Evolutionary conservation across 2,797 vertebrate genomes (phyloP).

Genomic region (Pangasius krempfi): DNA sequence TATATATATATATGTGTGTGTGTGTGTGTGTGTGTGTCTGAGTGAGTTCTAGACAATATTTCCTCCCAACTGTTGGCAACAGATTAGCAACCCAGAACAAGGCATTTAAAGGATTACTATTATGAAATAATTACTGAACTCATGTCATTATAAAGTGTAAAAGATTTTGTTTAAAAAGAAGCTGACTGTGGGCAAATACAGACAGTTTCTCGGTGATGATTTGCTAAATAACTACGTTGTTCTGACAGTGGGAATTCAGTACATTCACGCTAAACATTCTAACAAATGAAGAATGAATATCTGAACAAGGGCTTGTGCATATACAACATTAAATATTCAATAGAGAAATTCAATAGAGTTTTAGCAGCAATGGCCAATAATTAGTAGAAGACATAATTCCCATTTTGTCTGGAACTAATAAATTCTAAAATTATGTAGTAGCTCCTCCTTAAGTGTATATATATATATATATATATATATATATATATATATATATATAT

Average conservation of each 20-base stretch:
- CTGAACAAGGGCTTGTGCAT: neutral
- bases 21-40: slow-evolving; percentile 11
- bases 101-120: neutral
- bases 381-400: neutral
- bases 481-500: neutral
- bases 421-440: neutral
- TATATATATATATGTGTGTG: slow-evolving; percentile 43
- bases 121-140: neutral
- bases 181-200: neutral
- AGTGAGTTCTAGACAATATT: neutral
- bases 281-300: neutral
- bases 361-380: neutral
- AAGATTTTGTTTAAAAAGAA: neutral
- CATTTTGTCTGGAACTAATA: neutral
- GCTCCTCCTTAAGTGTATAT: too few species aligned
- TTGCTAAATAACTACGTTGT: neutral
- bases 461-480: too few species aligned
- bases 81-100: neutral
- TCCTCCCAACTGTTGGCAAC: neutral
- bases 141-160: neutral
- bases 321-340: neutral
- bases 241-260: neutral
- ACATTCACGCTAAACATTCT: neutral
- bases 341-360: neutral
- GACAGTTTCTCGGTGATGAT: neutral